Percentiles rank a stretch among this genome's conserved stretches.
Conservation (phyloP, 2,113 vertebrate species). For the Neodontobutis hainanensis region DNA sequence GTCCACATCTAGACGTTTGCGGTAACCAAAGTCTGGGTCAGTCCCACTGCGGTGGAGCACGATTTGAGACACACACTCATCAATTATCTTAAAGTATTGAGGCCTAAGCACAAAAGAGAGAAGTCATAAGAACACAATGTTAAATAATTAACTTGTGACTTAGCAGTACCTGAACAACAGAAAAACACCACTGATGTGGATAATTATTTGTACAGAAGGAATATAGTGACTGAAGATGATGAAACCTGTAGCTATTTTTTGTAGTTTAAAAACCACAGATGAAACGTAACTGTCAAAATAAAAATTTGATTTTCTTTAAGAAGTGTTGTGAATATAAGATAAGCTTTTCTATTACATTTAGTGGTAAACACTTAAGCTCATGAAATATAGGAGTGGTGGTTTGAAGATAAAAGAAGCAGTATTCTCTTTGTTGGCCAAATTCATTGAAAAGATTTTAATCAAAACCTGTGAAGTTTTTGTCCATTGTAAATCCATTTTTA, state of each 20-base stretch:
- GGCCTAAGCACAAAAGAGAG: conserved; percentile 75
- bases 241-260: too few relatives aligned
- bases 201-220: too few relatives aligned
- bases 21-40: conserved; percentile 95
- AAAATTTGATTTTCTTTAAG: conserved; percentile 55
- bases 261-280: not conserved
- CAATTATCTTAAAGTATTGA: conserved; percentile 97
- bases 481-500: conserved; percentile 22
- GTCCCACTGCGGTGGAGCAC: conserved; percentile 92
- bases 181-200: too few relatives aligned
- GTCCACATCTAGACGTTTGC: conserved; percentile 93
- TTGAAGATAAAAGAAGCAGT: conserved; percentile 72
- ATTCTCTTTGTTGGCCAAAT: conserved; percentile 78
- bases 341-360: conserved; percentile 19
- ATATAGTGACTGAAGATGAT: too few relatives aligned
- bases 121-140: conserved; percentile 45
- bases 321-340: conserved; percentile 56
- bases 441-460: conserved; percentile 57
- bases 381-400: conserved; percentile 38
- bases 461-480: conserved; percentile 29
- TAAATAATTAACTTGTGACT: conserved; percentile 66
- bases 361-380: not conserved
- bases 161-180: conserved; percentile 50
- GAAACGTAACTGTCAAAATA: conserved; percentile 63
- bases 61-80: conserved; percentile 96